Conservation (phyloP, 2,113 vertebrate genomes). For the Psittacula cyanocephala region DNA sequence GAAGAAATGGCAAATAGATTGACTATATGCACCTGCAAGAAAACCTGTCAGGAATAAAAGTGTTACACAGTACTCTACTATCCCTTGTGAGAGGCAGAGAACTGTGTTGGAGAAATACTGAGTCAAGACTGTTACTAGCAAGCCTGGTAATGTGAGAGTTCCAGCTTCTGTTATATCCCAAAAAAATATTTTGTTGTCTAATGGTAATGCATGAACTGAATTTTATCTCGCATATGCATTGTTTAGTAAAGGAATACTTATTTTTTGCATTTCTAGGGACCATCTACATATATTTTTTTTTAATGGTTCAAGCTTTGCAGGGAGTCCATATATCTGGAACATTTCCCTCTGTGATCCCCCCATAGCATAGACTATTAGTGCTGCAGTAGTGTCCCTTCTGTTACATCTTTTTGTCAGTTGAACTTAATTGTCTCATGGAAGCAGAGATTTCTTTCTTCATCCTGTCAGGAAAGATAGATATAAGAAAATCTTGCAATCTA, state of each 20-base stretch:
- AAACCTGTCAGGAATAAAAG: conserved; percentile 40
- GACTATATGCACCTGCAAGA: conserved; percentile 26
- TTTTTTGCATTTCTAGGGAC: background rate
- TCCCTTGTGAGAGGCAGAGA: conserved; percentile 14
- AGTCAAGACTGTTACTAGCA: background rate
- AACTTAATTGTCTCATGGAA: background rate
- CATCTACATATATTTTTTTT: background rate
- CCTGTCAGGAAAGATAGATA: background rate
- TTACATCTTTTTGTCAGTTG: background rate
- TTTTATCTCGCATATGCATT: background rate
- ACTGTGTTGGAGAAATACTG: background rate
- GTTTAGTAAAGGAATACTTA: background rate
- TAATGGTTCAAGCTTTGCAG: background rate
- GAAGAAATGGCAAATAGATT: conserved; percentile 33
- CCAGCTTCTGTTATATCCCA: background rate
- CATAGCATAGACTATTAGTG: background rate
- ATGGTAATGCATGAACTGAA: background rate
- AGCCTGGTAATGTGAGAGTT: background rate
- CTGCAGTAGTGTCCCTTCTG: background rate
- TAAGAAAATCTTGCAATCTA: background rate
- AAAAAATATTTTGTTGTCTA: background rate
- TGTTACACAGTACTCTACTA: background rate
- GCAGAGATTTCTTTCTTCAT: background rate
- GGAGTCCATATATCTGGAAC: background rate
- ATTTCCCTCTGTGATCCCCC: background rate